A percentile compares a stretch with the other conserved stretches of the same genome.
These are phyloP conservation scores for Phrixothrix hirtus DNA, from an alignment of 2,888 invertebrate genomes.

Conservation along the genomic window DNA sequence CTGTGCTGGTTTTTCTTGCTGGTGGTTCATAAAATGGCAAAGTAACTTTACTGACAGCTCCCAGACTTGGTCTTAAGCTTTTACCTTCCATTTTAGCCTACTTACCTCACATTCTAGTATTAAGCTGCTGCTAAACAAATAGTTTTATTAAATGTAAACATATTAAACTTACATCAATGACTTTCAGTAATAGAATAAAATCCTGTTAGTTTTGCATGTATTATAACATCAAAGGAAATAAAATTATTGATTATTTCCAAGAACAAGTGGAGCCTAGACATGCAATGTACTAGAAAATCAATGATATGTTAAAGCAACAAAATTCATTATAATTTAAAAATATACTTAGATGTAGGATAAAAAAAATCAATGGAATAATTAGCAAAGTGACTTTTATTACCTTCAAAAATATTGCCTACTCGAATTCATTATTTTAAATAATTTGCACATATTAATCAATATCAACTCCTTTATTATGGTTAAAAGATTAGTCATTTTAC, in stretches of 20 bases:
- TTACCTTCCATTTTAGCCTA: slow-evolving; percentile 37
- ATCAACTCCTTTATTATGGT: neutral
- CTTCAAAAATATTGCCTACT: slow-evolving; percentile 11
- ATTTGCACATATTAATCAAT: neutral
- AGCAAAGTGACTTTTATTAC: slow-evolving; percentile 16
- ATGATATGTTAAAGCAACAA: slow-evolving; percentile 20
- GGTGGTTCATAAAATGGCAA: slow-evolving; percentile 66
- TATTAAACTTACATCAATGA: slow-evolving; percentile 1
- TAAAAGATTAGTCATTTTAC: neutral
- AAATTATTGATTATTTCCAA: slow-evolving; percentile 48
- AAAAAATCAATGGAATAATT: slow-evolving; percentile 22
- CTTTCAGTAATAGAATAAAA: slow-evolving; percentile 8
- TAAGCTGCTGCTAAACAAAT: neutral
- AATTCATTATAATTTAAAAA: slow-evolving; percentile 23
- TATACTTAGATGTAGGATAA: slow-evolving; percentile 15
- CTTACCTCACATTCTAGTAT: slow-evolving; percentile 8
- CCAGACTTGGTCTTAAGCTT: slow-evolving; percentile 34
- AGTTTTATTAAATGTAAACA: neutral
- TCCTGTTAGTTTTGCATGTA: slow-evolving; percentile 7
- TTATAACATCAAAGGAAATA: slow-evolving; percentile 27
- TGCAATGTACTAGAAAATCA: slow-evolving; percentile 39
- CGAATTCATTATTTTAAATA: neutral
- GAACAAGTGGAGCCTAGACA: slow-evolving; percentile 42
- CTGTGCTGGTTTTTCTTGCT: slow-evolving; percentile 73
- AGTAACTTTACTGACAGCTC: slow-evolving; percentile 44